A percentile compares a stretch with the other conserved stretches of the same genome.
These are phyloP conservation scores for Lepus americanus DNA, from an alignment of 2,113 vertebrate genomes.

Conservation along the genomic window DNA sequence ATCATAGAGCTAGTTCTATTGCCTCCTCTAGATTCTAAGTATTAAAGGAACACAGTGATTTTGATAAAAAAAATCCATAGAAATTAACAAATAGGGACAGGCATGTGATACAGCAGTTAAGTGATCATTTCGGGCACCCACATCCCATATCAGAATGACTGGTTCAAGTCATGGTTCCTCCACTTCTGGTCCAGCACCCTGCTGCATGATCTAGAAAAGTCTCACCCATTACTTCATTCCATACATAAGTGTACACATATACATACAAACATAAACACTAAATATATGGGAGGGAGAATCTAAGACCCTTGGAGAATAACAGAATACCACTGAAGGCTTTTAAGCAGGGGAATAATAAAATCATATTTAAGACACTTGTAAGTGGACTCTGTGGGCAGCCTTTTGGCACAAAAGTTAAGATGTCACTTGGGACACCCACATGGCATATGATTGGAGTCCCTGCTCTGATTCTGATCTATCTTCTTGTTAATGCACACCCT, in stretches of 20 bases:
- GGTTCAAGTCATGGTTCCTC: no score
- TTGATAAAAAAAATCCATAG: constrained; percentile 20
- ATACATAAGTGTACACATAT: no score
- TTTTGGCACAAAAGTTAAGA: background rate
- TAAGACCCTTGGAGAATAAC: background rate
- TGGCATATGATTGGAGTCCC: no score
- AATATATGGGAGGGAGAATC: background rate
- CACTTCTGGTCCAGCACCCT: no score
- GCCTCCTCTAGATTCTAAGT: background rate
- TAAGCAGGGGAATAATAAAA: background rate
- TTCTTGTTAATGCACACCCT: no score
- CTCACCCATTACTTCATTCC: background rate
- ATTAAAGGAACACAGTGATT: background rate
- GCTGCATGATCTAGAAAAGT: background rate
- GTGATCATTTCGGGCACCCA: no score
- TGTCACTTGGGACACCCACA: no score
- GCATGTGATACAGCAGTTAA: no score
- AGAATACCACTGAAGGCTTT: background rate
- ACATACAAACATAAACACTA: background rate
- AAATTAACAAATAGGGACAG: background rate
- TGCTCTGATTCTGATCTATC: no score
- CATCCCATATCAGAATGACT: no score
- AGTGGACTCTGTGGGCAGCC: background rate
- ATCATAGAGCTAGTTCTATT: background rate
- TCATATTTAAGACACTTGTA: background rate